A percentile compares a stretch with the other conserved stretches of the same genome.
These are phyloP conservation scores for Glomeris maerens DNA, from an alignment of 1,140 invertebrate species.

Conservation along the genomic window DNA sequence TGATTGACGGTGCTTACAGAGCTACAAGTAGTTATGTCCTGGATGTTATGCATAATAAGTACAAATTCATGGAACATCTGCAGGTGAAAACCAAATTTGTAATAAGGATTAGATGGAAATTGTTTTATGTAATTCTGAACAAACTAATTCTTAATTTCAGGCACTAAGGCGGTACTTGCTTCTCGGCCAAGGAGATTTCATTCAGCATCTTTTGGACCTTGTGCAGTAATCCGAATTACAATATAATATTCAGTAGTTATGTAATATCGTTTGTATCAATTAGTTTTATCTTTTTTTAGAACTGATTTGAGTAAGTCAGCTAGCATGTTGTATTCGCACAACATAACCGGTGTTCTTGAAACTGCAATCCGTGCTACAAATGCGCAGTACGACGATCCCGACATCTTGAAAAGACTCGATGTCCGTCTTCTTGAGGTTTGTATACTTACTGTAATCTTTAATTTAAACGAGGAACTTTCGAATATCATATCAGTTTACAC, in stretches of 20 bases:
- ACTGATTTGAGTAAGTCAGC: conserved; percentile 79
- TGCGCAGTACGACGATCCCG: conserved; percentile 80
- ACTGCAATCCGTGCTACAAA: conserved; percentile 85
- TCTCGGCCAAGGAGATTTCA: conserved; percentile 90
- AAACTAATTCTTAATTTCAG: too few relatives aligned
- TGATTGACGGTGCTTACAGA: conserved; percentile 66
- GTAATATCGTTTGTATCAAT: conserved; percentile 27
- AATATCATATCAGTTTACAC: too few relatives aligned
- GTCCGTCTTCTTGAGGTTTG: conserved; percentile 56
- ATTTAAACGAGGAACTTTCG: too few relatives aligned
- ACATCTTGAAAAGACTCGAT: conserved; percentile 74
- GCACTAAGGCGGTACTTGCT: conserved; percentile 80
- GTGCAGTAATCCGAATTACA: conserved; percentile 56
- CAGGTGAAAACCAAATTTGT: conserved; percentile 31
- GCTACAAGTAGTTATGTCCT: conserved; percentile 75
- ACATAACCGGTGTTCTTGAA: conserved; percentile 75
- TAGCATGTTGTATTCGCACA: conserved; percentile 70
- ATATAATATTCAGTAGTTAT: too few relatives aligned
- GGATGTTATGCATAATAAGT: conserved; percentile 68
- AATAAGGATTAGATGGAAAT: not conserved
- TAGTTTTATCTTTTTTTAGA: conserved; percentile 36
- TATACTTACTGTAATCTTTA: conserved; percentile 4
- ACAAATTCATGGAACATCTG: conserved; percentile 79
- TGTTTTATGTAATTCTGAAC: conserved; percentile 4
- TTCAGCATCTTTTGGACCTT: conserved; percentile 78